These are phyloP conservation scores for Falco columbarius DNA, from an alignment of 2,797 vertebrate species.

Conservation along the genomic window DNA sequence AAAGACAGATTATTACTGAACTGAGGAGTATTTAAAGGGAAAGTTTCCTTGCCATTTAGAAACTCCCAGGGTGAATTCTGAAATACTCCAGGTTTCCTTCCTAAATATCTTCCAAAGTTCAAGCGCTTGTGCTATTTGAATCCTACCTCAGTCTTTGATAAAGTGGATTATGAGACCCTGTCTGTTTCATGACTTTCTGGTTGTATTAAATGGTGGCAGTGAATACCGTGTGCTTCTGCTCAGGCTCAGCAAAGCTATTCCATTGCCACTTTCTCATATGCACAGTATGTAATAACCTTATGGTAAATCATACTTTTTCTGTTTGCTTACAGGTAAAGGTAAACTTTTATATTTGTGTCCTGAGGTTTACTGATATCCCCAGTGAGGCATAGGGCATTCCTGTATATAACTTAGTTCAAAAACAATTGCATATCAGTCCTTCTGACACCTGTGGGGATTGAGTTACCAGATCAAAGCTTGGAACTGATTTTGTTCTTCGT, in stretches of 20 bases:
- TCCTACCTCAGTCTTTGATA: background rate
- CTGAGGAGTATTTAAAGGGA: background rate
- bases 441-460: constrained; percentile 21
- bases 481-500: constrained; percentile 11
- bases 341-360: background rate
- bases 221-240: background rate
- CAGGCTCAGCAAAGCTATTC: background rate
- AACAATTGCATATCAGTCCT: background rate
- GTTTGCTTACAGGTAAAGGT: background rate
- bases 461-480: constrained; percentile 19
- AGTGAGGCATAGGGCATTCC: background rate
- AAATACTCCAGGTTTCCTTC: background rate
- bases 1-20: background rate
- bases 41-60: background rate
- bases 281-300: background rate
- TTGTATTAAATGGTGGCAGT: background rate
- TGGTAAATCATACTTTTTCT: background rate
- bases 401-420: background rate
- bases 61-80: background rate
- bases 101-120: background rate
- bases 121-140: background rate
- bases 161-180: background rate
- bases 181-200: background rate
- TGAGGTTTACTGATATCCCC: background rate
- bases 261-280: background rate